These are phyloP conservation scores for Vanessa cardui DNA, from an alignment of 2,888 invertebrate genomes.

Conservation along the genomic window DNA sequence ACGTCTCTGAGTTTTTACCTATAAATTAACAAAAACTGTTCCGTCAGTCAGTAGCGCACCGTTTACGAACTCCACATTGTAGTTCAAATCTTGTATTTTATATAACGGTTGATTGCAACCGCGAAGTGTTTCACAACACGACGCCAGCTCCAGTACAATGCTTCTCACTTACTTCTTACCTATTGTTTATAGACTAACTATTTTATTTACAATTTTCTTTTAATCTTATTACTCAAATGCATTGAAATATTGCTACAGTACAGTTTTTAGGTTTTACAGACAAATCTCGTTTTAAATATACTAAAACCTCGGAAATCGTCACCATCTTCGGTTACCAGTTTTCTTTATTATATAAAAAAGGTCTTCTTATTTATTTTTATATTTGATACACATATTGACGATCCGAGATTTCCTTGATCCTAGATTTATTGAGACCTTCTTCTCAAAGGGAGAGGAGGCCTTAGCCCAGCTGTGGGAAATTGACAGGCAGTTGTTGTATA, in stretches of 20 bases:
- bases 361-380: too few species aligned
- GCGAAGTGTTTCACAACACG: constrained; percentile 63
- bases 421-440: too few species aligned
- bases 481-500: too few species aligned
- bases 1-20: constrained; percentile 22
- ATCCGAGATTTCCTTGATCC: too few species aligned
- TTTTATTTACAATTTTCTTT: constrained; percentile 9
- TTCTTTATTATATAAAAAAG: too few species aligned
- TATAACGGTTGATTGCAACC: constrained; percentile 71
- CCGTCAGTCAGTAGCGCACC: constrained; percentile 49
- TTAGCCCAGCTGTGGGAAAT: too few species aligned
- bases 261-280: too few species aligned
- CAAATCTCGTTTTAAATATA: too few species aligned
- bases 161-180: constrained; percentile 17
- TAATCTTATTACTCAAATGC: background rate
- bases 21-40: constrained; percentile 50
- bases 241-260: background rate
- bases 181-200: constrained; percentile 14
- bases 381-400: too few species aligned
- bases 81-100: constrained; percentile 67
- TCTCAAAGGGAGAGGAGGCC: too few species aligned
- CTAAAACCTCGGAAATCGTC: too few species aligned
- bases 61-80: constrained; percentile 56
- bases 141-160: constrained; percentile 8
- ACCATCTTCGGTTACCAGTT: too few species aligned